phyloP scores from a whole-genome alignment of 1,140 invertebrate species.

The Harpegnathos saltator region DNA sequence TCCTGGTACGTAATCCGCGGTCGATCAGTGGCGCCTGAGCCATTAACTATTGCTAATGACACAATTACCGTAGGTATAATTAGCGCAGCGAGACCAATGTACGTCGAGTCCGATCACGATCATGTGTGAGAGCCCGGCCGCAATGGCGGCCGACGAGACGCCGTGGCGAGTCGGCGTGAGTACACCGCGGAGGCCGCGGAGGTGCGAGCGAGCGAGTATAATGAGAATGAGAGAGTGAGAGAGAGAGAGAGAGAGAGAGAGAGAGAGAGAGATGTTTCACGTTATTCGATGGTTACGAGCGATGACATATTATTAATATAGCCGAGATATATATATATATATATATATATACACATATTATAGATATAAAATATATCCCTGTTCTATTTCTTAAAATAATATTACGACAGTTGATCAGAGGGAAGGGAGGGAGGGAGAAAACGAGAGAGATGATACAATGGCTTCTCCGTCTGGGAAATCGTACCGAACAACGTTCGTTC shows the following conservation, averaged over 20 bases:
- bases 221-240: too few species aligned
- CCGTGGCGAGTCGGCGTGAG: neutral
- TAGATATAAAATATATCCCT: conserved; percentile 79
- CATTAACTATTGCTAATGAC: conserved; percentile 56
- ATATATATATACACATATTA: too few species aligned
- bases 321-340: conserved; percentile 68
- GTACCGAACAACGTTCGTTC: neutral
- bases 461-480: conserved; percentile 14
- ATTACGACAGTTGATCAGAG: conserved; percentile 74
- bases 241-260: too few species aligned
- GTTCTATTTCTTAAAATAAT: conserved; percentile 80
- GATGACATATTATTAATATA: conserved; percentile 70
- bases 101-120: conserved; percentile 27
- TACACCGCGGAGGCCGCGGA: neutral
- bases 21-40: conserved; percentile 49
- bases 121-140: neutral
- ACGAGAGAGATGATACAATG: conserved; percentile 33
- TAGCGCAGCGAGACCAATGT: conserved; percentile 53
- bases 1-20: conserved; percentile 47
- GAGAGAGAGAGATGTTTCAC: conserved; percentile 75
- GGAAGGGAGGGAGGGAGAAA: neutral
- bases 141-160: conserved; percentile 38
- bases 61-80: conserved; percentile 51
- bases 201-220: neutral
- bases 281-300: conserved; percentile 78